Evolutionary conservation across 2,113 vertebrate species (phyloP).

Genomic region (Podiceps cristatus): DNA sequence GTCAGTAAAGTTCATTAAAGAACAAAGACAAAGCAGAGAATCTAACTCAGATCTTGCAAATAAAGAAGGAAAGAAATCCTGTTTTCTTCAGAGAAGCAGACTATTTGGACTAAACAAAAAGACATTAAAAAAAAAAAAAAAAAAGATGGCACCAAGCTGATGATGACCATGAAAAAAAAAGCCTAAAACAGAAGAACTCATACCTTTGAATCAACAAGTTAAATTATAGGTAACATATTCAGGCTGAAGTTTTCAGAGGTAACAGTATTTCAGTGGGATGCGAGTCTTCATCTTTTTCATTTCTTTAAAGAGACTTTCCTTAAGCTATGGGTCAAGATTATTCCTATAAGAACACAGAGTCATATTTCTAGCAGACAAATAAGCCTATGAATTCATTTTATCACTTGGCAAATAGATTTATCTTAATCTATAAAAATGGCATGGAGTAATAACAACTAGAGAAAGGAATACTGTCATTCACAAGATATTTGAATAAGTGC

Average conservation of each 20-base stretch:
- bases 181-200: not conserved
- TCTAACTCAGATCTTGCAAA: not conserved
- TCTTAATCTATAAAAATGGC: not conserved
- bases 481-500: not conserved
- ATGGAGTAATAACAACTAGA: not conserved
- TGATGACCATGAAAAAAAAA: not conserved
- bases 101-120: not conserved
- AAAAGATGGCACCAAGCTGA: not conserved
- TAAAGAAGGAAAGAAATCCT: not conserved
- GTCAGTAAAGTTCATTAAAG: not conserved
- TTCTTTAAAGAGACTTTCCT: not conserved
- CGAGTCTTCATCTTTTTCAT: not conserved
- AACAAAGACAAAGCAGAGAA: not conserved
- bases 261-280: not conserved
- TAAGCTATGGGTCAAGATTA: not conserved
- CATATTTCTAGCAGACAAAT: not conserved
- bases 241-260: not conserved
- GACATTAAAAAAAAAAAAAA: not conserved
- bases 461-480: not conserved
- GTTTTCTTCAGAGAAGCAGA: not conserved
- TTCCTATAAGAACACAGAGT: not conserved
- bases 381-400: not conserved
- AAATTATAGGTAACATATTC: not conserved
- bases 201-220: not conserved
- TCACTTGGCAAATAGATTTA: not conserved